A percentile compares a stretch with the other conserved stretches of the same genome.
These are phyloP conservation scores for Hippopotamus amphibius DNA, from an alignment of 2,113 vertebrate genomes.

Conservation along the genomic window DNA sequence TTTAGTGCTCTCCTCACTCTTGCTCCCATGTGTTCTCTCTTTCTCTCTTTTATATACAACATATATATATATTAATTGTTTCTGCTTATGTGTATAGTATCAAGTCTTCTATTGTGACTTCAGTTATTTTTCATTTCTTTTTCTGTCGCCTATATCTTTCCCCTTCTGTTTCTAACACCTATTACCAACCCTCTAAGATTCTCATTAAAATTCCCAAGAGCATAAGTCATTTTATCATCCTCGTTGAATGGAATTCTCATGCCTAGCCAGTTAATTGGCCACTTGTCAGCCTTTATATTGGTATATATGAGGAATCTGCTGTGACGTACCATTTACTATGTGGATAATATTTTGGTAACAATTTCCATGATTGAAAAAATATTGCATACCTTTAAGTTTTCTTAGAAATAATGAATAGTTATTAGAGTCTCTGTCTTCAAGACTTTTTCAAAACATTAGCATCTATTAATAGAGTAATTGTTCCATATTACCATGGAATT, in stretches of 20 bases:
- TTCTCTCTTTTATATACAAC: not conserved
- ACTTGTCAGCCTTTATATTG: not conserved
- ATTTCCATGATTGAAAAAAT: conserved; percentile 34
- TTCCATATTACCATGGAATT: not conserved
- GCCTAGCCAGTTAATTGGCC: not conserved
- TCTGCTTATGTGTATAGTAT: not conserved
- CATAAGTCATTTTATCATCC: conserved; percentile 29
- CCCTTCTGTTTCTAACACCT: conserved; percentile 27
- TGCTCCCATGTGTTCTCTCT: not conserved
- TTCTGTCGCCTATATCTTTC: not conserved
- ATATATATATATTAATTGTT: not conserved
- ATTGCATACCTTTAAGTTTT: not conserved
- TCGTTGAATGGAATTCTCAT: not conserved
- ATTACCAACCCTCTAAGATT: not conserved
- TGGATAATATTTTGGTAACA: conserved; percentile 46
- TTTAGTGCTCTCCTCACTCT: not conserved
- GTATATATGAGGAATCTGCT: not conserved
- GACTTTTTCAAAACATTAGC: not conserved
- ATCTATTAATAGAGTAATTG: conserved; percentile 31
- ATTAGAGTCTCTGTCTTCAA: conserved; percentile 48
- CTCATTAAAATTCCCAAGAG: conserved; percentile 6
- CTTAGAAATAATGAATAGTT: conserved; percentile 55
- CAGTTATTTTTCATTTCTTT: not conserved
- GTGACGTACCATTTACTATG: not conserved
- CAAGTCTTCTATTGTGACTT: not conserved